A percentile compares a stretch with the other conserved stretches of the same genome.
Evolutionary conservation across 2,113 vertebrate genomes (phyloP).

Genomic region (Apus apus): DNA sequence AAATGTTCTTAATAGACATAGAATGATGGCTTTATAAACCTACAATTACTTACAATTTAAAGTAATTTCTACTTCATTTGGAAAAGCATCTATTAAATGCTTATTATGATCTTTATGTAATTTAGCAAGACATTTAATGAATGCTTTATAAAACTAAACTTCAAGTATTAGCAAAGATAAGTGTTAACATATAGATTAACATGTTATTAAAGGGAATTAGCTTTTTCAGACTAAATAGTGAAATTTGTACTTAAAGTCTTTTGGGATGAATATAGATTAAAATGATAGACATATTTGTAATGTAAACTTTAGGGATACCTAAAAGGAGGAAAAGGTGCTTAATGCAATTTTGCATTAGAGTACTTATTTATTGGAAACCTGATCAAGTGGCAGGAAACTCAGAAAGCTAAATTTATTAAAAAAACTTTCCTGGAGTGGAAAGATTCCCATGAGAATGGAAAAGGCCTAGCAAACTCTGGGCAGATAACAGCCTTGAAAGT

Average conservation of each 20-base stretch:
- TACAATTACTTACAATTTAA: slow-evolving; percentile 75
- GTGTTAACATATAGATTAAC: slow-evolving; percentile 63
- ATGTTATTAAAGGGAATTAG: slow-evolving; percentile 43
- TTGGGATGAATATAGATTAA: background rate
- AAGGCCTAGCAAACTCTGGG: no score
- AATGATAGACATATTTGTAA: background rate
- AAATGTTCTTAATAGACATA: slow-evolving; percentile 79
- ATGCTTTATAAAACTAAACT: slow-evolving; percentile 71
- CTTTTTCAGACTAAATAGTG: slow-evolving; percentile 53
- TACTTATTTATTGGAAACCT: background rate
- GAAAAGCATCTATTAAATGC: slow-evolving; percentile 71
- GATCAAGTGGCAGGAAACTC: background rate
- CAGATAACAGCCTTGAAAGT: no score
- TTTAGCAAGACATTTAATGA: slow-evolving; percentile 74
- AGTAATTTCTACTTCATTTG: slow-evolving; percentile 73
- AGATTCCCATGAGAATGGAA: no score
- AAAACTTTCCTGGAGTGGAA: no score
- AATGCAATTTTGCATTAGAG: background rate
- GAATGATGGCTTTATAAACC: slow-evolving; percentile 77
- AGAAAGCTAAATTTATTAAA: background rate
- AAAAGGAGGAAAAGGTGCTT: background rate
- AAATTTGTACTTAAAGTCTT: slow-evolving; percentile 16
- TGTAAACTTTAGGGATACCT: background rate
- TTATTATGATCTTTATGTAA: slow-evolving; percentile 76
- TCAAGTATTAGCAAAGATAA: slow-evolving; percentile 74